Percentiles rank a stretch among this genome's conserved stretches.
Evolutionary conservation across 2,888 invertebrate species (phyloP).

Genomic region (Pantelozetes paolii): DNA sequence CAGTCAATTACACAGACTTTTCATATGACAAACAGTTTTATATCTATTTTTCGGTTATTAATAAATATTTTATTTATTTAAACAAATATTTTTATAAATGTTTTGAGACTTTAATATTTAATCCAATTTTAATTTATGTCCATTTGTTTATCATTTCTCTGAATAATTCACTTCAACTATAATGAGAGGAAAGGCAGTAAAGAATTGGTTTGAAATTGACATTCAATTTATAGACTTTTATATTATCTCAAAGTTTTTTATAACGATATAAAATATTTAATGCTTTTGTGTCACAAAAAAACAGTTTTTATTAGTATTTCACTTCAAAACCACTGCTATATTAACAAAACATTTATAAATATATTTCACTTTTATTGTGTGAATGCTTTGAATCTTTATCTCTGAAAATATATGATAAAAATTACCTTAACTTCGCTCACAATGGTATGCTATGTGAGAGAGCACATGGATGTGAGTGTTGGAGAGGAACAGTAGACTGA

Average conservation of each 20-base stretch:
- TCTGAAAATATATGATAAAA: background rate
- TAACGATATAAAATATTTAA: slow-evolving; percentile 27
- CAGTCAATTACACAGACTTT: background rate
- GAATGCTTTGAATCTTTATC: background rate
- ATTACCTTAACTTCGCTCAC: slow-evolving; percentile 13
- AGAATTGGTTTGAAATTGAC: background rate
- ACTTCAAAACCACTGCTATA: background rate
- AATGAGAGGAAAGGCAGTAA: background rate
- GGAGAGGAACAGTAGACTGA: background rate
- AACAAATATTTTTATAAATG: slow-evolving; percentile 6
- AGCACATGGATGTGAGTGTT: background rate
- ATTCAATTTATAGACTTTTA: slow-evolving; percentile 24
- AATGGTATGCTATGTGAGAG: background rate
- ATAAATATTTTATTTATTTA: background rate
- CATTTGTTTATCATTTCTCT: too few relatives aligned
- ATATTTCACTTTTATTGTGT: background rate
- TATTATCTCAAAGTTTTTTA: background rate
- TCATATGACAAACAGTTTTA: background rate
- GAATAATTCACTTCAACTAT: too few relatives aligned
- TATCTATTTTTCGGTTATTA: too few relatives aligned
- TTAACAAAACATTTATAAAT: slow-evolving; percentile 32
- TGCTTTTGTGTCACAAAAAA: slow-evolving; percentile 15
- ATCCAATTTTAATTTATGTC: slow-evolving; percentile 28
- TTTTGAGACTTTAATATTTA: slow-evolving; percentile 6
- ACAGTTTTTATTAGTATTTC: background rate